A percentile compares a stretch with the other conserved stretches of the same genome.
Evolutionary conservation across 2,888 invertebrate genomes (phyloP).

Genomic region (Drosophila kambysellisi): DNA sequence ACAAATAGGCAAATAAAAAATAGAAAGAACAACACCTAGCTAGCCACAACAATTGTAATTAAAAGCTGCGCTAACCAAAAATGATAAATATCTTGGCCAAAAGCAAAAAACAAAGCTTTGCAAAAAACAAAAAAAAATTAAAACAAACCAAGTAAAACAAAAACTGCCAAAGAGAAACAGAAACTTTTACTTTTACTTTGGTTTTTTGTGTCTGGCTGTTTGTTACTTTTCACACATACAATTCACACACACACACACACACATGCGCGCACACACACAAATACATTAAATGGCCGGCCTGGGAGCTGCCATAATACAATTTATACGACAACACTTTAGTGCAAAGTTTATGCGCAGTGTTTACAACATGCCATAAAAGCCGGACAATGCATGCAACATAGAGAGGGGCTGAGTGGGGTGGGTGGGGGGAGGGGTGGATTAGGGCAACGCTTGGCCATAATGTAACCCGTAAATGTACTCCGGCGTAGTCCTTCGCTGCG

Average conservation of each 20-base stretch:
- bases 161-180: conserved; percentile 32
- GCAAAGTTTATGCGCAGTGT: conserved; percentile 79
- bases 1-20: conserved; percentile 4
- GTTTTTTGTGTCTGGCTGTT: conserved; percentile 57
- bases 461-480: conserved; percentile 61
- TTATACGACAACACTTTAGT: conserved; percentile 81
- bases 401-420: background rate
- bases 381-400: conserved; percentile 62
- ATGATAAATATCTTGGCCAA: conserved; percentile 68
- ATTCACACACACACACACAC: background rate
- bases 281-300: conserved; percentile 68
- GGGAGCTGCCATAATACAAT: conserved; percentile 80
- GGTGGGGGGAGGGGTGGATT: conserved; percentile 26
- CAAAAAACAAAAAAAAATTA: conserved; percentile 18
- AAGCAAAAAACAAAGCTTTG: conserved; percentile 24
- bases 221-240: conserved; percentile 52
- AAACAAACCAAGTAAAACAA: conserved; percentile 39
- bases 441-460: conserved; percentile 57
- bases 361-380: conserved; percentile 79
- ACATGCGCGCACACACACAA: background rate
- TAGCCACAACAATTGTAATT: conserved; percentile 76
- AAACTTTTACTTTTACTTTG: conserved; percentile 56
- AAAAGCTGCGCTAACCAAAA: conserved; percentile 64
- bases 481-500: conserved; percentile 35
- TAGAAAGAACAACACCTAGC: conserved; percentile 22